Conservation (phyloP, 2,113 vertebrate species). For the Muntiacus muntjak region DNA sequence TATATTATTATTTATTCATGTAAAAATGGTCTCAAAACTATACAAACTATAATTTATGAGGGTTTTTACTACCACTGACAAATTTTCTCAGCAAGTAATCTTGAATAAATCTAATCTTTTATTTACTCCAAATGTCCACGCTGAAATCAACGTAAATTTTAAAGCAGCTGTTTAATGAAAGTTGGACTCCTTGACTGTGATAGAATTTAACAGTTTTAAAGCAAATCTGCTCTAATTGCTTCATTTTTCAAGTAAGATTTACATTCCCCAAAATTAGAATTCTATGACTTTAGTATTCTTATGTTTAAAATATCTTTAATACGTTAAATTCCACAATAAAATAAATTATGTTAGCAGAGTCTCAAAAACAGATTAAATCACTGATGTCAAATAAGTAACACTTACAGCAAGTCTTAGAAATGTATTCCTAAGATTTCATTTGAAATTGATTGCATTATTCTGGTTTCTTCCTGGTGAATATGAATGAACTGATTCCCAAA, state of each 20-base stretch:
- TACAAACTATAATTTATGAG: neutral
- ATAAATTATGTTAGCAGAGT: neutral
- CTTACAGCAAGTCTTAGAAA: neutral
- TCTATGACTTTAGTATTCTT: neutral
- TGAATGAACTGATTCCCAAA: neutral
- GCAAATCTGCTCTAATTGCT: neutral
- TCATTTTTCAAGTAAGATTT: conserved; percentile 15
- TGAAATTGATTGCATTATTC: conserved; percentile 47
- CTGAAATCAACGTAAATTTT: conserved; percentile 23
- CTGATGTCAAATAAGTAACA: neutral
- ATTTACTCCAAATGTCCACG: neutral
- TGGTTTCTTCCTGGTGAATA: conserved; percentile 32
- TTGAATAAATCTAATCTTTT: neutral
- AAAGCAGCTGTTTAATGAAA: conserved; percentile 41
- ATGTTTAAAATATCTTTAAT: neutral
- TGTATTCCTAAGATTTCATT: conserved; percentile 50
- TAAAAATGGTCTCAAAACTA: conserved; percentile 30
- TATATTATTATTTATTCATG: neutral
- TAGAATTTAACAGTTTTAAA: conserved; percentile 37
- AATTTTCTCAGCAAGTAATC: neutral
- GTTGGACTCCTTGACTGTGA: neutral
- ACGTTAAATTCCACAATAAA: neutral
- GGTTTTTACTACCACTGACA: neutral
- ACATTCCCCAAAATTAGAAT: neutral
- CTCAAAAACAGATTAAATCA: conserved; percentile 3